Base-by-base conservation (phyloP, 2,113 vertebrate species). In the Atlantisia rogersi region DNA sequence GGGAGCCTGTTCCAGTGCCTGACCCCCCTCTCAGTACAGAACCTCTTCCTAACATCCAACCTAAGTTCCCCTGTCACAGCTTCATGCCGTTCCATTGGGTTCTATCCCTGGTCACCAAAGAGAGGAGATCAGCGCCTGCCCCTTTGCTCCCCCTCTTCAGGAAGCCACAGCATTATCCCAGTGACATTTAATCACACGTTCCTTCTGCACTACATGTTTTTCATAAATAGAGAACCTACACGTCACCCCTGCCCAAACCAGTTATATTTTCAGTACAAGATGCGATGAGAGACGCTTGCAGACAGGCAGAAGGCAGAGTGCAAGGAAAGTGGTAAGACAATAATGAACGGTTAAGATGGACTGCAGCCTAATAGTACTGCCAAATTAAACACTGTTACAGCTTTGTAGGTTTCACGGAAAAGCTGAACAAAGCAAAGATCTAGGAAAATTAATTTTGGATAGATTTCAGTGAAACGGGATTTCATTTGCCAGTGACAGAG, bases 371-470 rank as follows among this genome's bases (percentile, higher is more conserved):
- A 76, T 69, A 95, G 74, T 68, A 28, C 62, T 58, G 59, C 40
- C 59, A 73, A 63, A 77, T 76, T 85, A 93, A 84, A 81, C 42
- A 46, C 39, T 48, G 46, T 59, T 95, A 16, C 40, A 22, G 39
- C 53, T 94, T 63, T 87, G 46, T 78, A 78, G 25, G 56, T 65
- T 48, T 95, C 69, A 28, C 1, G 3, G 28, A 97, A 91, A 87
- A 87, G 65, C 65, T 95, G 89, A 95, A 95, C 90, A 77, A 94
- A 92, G 80, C 89, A 82, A 88, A 91, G 67, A 95, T 89, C 63
- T 85, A 65, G 46, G 55, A 93, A 85, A 92, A 94, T 91, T 91
- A 88, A 88, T 93, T 97, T 94, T 85, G 40, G 25, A 93, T 95
- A 88, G 91, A 92, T 76, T 87, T 85, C 55, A 65, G 44, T 76